These are phyloP conservation scores for Antennarius striatus DNA, from an alignment of 2,113 vertebrate species.

Conservation along the genomic window DNA sequence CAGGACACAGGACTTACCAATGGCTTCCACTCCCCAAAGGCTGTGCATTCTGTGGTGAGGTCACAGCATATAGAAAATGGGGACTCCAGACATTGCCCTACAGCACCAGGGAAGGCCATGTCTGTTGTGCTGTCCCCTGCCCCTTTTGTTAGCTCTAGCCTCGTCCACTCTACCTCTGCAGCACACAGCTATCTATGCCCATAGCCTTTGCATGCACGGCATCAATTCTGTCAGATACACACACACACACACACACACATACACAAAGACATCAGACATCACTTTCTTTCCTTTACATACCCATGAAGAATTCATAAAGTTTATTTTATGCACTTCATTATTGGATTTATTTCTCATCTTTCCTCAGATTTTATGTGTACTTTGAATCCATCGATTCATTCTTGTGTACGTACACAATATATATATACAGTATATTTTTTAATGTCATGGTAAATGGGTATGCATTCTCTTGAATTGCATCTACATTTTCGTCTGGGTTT, in stretches of 20 bases:
- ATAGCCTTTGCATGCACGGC: conserved; percentile 55
- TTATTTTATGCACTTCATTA: conserved; percentile 63
- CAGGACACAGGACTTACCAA: conserved; percentile 75
- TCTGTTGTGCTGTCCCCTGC: conserved; percentile 52
- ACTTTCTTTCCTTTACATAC: conserved; percentile 32
- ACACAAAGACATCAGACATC: conserved; percentile 38
- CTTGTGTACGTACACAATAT: conserved; percentile 57
- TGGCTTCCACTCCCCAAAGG: conserved; percentile 82
- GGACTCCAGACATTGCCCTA: conserved; percentile 71
- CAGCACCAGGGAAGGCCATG: conserved; percentile 68
- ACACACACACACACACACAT: conserved; percentile 18
- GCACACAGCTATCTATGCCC: conserved; percentile 80
- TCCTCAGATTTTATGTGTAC: conserved; percentile 61
- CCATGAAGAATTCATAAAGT: conserved; percentile 40
- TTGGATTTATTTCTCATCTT: conserved; percentile 62
- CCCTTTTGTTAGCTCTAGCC: conserved; percentile 75
- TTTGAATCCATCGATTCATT: conserved; percentile 70
- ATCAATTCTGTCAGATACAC: conserved; percentile 17
- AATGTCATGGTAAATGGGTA: conserved; percentile 56
- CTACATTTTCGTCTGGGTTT: conserved; percentile 46
- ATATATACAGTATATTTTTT: conserved; percentile 66
- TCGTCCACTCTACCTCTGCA: conserved; percentile 83
- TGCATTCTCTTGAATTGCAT: conserved; percentile 55
- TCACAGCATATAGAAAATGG: conserved; percentile 70
- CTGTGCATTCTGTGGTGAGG: conserved; percentile 38